Base-by-base conservation (phyloP, 2,113 vertebrate species). In the Cyphomyrus plagiostoma region DNA sequence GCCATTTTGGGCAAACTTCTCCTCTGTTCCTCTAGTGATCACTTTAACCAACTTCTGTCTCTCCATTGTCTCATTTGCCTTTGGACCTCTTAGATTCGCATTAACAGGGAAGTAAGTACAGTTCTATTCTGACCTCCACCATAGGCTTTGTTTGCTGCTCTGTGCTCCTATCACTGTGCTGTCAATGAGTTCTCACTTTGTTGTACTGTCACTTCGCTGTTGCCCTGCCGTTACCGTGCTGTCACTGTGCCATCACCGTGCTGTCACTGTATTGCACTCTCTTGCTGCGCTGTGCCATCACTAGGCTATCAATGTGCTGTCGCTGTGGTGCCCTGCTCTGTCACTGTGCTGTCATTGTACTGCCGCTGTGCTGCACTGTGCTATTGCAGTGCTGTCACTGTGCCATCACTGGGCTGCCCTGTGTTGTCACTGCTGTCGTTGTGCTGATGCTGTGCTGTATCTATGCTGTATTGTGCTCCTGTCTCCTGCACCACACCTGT, bases 101-200 rank as follows among this genome's bases (percentile, higher is more conserved):
- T 97, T 94, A 97, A 96, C 96, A 96, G 95, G 94, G 96, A 96
- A 96, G 96, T 97, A 96, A 97, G 96, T 97, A 96, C 92, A 89
- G 92, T 94, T 92, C 92, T 93, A 39, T 82, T 83, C 13, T 87
- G 53, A 84, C 88, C 74, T 86, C 86, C 52, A 86, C 80, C 70
- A 82, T 39, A 82, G 4, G 77, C 70, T 13, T 86, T 26, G 50
- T 15, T 45, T 77, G 70, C 66, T 26, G 19, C 88, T 26, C 58
- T 66, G 58, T 66, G 5, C 58, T 45, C 23, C 52, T 80, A 66
- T 26, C n/a, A 66, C 58, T 66, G 58, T 66, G 58, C n/a, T 66
- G 58, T 66, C 58, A 66, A 10, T 66, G 58, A 66, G n/a, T 26
- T 26, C 8, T 89, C n/a, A 26, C 58, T 66, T n/a, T 26, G 58